Evolutionary conservation across 2,113 vertebrate species (phyloP).

Genomic region (Syrrhaptes paradoxus): DNA sequence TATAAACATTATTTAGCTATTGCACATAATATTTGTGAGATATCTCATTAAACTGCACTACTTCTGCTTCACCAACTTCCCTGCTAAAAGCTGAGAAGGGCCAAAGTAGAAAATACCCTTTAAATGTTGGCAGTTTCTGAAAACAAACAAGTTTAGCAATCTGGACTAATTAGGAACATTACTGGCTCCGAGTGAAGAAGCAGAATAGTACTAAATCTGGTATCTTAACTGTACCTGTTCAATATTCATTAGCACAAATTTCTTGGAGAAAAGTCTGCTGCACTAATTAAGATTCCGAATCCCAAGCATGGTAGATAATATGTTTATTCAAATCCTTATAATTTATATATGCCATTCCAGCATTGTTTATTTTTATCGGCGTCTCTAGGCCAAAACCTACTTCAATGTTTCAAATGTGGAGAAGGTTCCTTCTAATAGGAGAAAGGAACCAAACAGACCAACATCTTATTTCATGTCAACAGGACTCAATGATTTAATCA

Average conservation of each 20-base stretch:
- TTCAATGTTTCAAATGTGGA: not conserved
- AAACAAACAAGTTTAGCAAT: conserved; percentile 43
- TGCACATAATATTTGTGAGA: not conserved
- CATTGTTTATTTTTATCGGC: not conserved
- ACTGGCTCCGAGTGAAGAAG: not conserved
- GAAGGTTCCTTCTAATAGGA: not conserved
- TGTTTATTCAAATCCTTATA: conserved; percentile 27
- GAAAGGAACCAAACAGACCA: not conserved
- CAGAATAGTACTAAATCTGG: not conserved
- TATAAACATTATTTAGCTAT: conserved; percentile 20
- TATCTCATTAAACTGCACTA: not conserved
- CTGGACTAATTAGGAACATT: conserved; percentile 28
- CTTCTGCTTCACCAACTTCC: not conserved
- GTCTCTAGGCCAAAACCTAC: conserved; percentile 2
- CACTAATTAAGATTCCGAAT: conserved; percentile 31
- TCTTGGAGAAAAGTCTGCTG: conserved; percentile 25
- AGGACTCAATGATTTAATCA: not conserved
- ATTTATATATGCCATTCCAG: not conserved
- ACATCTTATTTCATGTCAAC: not conserved
- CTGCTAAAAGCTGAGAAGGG: not conserved
- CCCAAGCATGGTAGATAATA: not conserved
- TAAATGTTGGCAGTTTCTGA: conserved; percentile 22
- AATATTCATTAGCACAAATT: conserved; percentile 38
- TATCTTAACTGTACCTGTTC: conserved; percentile 35
- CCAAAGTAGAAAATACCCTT: conserved; percentile 18